phyloP scores from a whole-genome alignment of 2,888 invertebrate genomes.

The Pardosa pseudoannulata region DNA sequence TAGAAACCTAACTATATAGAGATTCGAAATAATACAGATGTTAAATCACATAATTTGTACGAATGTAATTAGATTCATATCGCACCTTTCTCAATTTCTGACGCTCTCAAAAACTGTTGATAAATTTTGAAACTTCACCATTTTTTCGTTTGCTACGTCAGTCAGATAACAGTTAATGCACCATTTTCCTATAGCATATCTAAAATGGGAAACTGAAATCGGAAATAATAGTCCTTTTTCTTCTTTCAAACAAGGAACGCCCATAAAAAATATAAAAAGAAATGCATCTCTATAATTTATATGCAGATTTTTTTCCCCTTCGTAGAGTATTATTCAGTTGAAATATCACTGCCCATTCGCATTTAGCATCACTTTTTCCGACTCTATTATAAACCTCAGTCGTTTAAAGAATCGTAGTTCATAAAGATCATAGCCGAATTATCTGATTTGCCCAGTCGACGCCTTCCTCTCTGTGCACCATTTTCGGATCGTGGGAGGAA shows the following conservation, averaged over 20 bases:
- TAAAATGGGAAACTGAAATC: no score
- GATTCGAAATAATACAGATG: no score
- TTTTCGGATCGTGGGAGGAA: slow-evolving; percentile 6
- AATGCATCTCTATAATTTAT: neutral
- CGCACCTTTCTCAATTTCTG: no score
- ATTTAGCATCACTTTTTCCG: neutral
- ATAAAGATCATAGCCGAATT: neutral
- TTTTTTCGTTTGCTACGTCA: no score
- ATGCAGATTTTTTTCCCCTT: neutral
- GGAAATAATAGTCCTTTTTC: no score
- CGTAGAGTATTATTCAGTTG: neutral
- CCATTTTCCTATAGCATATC: no score
- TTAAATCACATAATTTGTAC: no score
- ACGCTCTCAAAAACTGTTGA: no score
- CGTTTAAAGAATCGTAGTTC: slow-evolving; percentile 7
- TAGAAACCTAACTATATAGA: no score
- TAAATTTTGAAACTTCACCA: no score
- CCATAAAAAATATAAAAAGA: neutral
- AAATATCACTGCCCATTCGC: neutral
- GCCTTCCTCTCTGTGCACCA: neutral
- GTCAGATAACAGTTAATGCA: no score
- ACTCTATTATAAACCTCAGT: neutral
- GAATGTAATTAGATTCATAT: no score
- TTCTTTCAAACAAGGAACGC: neutral
- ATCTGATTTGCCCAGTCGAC: neutral